Percentiles rank a stretch among this genome's conserved stretches.
These are phyloP conservation scores for Bucco capensis DNA, from an alignment of 2,113 vertebrate genomes.

Conservation along the genomic window DNA sequence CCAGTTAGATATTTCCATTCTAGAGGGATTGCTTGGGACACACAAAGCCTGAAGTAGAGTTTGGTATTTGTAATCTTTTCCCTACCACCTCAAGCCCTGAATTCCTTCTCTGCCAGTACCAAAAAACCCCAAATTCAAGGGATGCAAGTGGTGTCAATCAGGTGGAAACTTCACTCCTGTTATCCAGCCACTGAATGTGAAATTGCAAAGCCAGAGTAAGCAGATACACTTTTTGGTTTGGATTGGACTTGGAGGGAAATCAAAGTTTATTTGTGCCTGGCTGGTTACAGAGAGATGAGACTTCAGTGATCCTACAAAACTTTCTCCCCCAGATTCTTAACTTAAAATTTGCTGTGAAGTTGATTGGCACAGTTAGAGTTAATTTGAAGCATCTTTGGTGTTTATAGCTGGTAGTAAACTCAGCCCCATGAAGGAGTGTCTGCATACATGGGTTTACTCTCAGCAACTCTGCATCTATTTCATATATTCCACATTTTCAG, in stretches of 20 bases:
- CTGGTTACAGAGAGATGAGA: background rate
- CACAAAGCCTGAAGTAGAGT: background rate
- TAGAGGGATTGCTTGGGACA: background rate
- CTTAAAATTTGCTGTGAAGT: background rate
- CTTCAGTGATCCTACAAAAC: background rate
- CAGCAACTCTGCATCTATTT: background rate
- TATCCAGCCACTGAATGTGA: background rate
- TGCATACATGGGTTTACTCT: background rate
- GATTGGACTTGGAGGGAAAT: background rate
- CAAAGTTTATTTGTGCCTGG: background rate
- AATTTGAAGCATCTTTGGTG: background rate
- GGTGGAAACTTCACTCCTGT: background rate
- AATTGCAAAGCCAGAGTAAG: background rate
- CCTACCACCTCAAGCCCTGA: accelerated
- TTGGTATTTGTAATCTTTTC: background rate
- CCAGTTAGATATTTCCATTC: background rate
- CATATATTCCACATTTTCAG: background rate
- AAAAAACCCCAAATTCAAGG: background rate
- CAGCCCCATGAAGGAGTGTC: background rate
- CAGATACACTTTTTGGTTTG: background rate
- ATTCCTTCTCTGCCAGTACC: background rate
- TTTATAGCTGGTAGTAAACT: background rate
- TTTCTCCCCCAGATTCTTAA: background rate
- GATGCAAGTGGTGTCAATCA: background rate
- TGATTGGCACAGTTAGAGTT: background rate